Evolutionary conservation across 2,797 vertebrate genomes (phyloP), one percentile per base, ranked within the genome.

Genomic region (Hemitrygon akajei): DNA sequence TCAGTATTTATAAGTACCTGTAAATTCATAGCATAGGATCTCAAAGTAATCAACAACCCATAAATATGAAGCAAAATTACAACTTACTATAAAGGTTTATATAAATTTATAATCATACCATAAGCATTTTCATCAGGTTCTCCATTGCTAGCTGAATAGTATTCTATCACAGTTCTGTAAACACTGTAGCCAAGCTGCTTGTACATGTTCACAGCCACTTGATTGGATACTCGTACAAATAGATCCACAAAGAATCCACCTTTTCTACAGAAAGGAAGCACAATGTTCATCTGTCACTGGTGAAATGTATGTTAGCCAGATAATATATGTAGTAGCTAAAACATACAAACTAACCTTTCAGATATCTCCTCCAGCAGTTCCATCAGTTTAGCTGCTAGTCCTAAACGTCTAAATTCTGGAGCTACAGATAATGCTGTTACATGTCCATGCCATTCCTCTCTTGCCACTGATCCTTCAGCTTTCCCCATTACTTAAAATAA

Each of bases 181-280:
- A 99, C 98, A 0, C 98, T 99, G 97, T 99, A 99, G 94, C 98
- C 98, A 56, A 99, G 95, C 94, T 98, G 98, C 93, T 98, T 98
- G 95, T 99, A 99, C 98, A 98, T 99, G 96, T 98, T 99, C 73
- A 99, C 98, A 0, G 98, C 98, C 94, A 99, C 99, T 94, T 99
- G 98, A 95, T 99, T 99, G 87, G 98, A 99, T 0, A 99, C 98
- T 81, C 98, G 97, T 79, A 99, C 98, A 34, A 99, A 99, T 47
- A 99, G 97, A 94, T 99, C 98, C 0, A 99, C 98, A 30, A 99
- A 99, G 97, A 99, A 99, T 4, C 98, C 98, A 18, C 98, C 98
- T 95, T 99, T 99, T 96, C 98, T 99, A 12, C 71, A 93, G 18
- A 81, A 5, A 56, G 20, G 22, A 71, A 75, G 3, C 66, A 84